Conservation (phyloP, 2,113 vertebrate genomes). For the Apteryx owenii region DNA sequence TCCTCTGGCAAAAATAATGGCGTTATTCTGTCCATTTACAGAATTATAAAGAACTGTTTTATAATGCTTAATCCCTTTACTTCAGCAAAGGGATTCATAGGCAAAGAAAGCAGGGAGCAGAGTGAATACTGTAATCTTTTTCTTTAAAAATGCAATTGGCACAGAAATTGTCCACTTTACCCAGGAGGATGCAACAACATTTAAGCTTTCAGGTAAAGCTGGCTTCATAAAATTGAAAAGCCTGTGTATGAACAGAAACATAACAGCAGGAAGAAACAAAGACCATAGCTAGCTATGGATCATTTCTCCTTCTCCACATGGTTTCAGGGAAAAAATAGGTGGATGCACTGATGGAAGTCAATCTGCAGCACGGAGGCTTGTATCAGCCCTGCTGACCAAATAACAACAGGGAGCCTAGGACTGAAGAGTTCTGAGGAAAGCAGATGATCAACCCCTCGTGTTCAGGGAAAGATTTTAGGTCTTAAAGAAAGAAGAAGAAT, state of each 20-base stretch:
- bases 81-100: neutral
- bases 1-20: neutral
- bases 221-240: constrained; percentile 33
- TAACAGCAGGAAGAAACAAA: constrained; percentile 29
- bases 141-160: constrained; percentile 32
- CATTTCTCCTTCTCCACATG: constrained; percentile 41
- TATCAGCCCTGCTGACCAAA: neutral
- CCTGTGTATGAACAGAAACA: constrained; percentile 15
- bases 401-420: neutral
- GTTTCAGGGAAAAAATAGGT: constrained; percentile 47
- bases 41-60: constrained; percentile 38
- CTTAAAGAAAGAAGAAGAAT: neutral
- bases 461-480: neutral
- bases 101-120: neutral
- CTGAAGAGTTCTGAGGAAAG: neutral
- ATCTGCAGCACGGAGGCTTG: neutral
- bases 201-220: constrained; percentile 61
- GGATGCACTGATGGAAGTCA: neutral
- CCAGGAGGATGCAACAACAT: constrained; percentile 52
- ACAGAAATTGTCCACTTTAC: constrained; percentile 59
- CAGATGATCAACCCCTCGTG: neutral
- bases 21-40: neutral
- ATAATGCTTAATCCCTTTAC: constrained; percentile 38
- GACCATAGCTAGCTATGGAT: neutral
- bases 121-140: constrained; percentile 42